phyloP scores from a whole-genome alignment of 2,888 invertebrate species.

The Hyalella azteca region DNA sequence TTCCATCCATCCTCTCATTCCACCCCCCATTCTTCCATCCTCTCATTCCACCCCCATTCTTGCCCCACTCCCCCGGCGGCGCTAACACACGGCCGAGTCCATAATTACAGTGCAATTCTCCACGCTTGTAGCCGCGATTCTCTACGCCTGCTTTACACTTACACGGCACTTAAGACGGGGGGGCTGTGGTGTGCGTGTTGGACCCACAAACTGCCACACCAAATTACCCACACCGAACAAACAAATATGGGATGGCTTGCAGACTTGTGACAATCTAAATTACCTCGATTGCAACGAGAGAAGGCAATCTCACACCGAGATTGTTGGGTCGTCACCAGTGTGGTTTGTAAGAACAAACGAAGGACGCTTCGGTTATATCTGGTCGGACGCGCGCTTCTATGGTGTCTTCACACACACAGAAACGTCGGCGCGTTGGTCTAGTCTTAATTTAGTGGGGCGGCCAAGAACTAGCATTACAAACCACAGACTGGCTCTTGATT shows the following conservation, averaged over 20 bases:
- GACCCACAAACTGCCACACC: slow-evolving; percentile 20
- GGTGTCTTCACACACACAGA: no score
- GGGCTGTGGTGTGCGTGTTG: slow-evolving; percentile 2
- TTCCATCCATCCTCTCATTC: background rate
- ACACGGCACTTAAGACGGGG: slow-evolving; percentile 27
- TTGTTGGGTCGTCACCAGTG: slow-evolving; percentile 27
- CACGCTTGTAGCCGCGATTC: slow-evolving; percentile 39
- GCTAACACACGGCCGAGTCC: slow-evolving; percentile 22
- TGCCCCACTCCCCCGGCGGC: background rate
- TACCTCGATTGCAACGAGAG: slow-evolving; percentile 30
- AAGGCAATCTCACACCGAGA: slow-evolving; percentile 21
- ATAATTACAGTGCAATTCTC: slow-evolving; percentile 33
- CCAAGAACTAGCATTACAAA: slow-evolving; percentile 17
- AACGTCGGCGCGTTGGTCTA: background rate
- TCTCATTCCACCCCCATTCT: background rate
- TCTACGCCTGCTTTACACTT: slow-evolving; percentile 38
- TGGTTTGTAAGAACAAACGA: slow-evolving; percentile 32
- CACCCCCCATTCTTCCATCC: background rate
- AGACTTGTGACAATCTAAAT: slow-evolving; percentile 34
- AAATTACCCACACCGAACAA: slow-evolving; percentile 32
- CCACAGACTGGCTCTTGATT: background rate
- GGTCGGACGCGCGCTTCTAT: no score
- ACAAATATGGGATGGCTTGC: slow-evolving; percentile 30
- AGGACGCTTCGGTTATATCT: no score
- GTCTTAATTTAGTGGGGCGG: slow-evolving; percentile 13